Conservation (phyloP, 2,888 invertebrate species). For the Hirtodrosophila confusa region DNA sequence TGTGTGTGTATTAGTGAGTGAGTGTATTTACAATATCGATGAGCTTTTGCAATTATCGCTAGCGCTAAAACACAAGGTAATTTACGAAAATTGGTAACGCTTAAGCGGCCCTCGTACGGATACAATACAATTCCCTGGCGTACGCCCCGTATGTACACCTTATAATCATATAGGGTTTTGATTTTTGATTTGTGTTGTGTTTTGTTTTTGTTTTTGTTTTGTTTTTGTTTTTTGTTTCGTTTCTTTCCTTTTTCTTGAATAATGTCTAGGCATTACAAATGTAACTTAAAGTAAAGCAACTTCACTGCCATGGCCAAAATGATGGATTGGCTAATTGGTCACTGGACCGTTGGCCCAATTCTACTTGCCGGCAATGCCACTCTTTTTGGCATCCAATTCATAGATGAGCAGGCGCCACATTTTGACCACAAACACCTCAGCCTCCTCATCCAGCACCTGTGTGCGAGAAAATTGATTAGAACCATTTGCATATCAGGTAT, state of each 20-base stretch:
- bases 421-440: constrained; percentile 99
- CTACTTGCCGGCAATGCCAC: constrained; percentile 88
- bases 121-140: constrained; percentile 27
- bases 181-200: constrained; percentile 22
- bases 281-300: constrained; percentile 59
- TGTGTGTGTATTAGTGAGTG: background rate
- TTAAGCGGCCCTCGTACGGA: constrained; percentile 2
- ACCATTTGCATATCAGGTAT: too few species aligned
- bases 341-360: constrained; percentile 4
- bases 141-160: constrained; percentile 39
- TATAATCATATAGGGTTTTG: background rate
- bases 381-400: constrained; percentile 99
- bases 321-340: constrained; percentile 24
- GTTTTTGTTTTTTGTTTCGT: constrained; percentile 6
- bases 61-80: constrained; percentile 43
- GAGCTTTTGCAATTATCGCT: constrained; percentile 45
- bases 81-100: constrained; percentile 24
- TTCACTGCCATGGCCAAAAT: constrained; percentile 13
- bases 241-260: constrained; percentile 16
- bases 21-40: constrained; percentile 57
- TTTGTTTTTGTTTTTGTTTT: constrained; percentile 11
- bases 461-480: too few species aligned
- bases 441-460: constrained; percentile 99
- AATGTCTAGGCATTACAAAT: constrained; percentile 50
- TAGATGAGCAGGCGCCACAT: constrained; percentile 99